Conservation (phyloP, 2,888 invertebrate genomes). For the Drosophila paracracens region DNA sequence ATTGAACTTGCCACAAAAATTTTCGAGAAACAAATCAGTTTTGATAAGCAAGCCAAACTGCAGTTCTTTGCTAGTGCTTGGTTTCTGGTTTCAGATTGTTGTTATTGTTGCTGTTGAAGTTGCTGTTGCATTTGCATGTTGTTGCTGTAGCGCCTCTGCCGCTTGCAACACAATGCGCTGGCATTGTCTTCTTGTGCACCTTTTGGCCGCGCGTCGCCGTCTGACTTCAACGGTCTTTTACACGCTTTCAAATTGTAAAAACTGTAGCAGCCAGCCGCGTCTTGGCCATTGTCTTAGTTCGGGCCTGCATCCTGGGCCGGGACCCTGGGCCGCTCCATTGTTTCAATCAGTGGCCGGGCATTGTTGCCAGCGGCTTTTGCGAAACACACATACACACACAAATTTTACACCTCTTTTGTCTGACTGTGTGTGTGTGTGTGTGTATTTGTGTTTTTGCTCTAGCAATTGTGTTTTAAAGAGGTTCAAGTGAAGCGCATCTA, state of each 20-base stretch:
- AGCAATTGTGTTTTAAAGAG: constrained; percentile 81
- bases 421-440: constrained; percentile 27
- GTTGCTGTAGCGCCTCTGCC: constrained; percentile 58
- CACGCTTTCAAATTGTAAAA: constrained; percentile 71
- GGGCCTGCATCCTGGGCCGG: constrained; percentile 15
- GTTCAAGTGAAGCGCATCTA: constrained; percentile 81
- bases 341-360: constrained; percentile 75
- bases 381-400: constrained; percentile 47
- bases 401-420: constrained; percentile 80
- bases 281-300: constrained; percentile 61
- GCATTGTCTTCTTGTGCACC: constrained; percentile 63
- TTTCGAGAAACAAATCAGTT: constrained; percentile 46
- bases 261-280: constrained; percentile 55
- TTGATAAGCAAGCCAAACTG: constrained; percentile 52
- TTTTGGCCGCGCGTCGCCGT: constrained; percentile 52
- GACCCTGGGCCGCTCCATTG: constrained; percentile 73
- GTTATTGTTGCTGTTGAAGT: constrained; percentile 18
- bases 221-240: constrained; percentile 49
- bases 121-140: background rate
- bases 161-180: constrained; percentile 61
- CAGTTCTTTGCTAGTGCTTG: constrained; percentile 10
- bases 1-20: constrained; percentile 63
- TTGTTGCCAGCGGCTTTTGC: constrained; percentile 72
- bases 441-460: constrained; percentile 38
- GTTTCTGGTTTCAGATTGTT: constrained; percentile 23